These are phyloP conservation scores for Passer domesticus DNA, from an alignment of 2,113 vertebrate species.

Conservation along the genomic window DNA sequence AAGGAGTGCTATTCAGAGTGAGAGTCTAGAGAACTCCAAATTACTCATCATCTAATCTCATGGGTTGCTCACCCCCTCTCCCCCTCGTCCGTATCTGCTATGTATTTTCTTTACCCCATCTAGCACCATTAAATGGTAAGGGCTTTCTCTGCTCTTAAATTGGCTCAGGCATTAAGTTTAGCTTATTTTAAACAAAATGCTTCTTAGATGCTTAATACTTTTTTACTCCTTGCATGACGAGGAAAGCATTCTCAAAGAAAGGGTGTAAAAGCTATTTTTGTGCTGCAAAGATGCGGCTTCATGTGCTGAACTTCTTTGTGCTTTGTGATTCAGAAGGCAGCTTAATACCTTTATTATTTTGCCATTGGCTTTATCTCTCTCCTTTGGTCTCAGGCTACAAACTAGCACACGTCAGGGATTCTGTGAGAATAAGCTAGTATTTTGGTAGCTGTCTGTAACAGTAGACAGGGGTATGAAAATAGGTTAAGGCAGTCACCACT, in stretches of 20 bases:
- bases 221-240: background rate
- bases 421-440: background rate
- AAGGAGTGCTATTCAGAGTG: background rate
- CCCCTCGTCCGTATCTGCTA: fast-evolving
- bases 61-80: background rate
- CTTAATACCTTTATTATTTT: background rate
- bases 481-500: background rate
- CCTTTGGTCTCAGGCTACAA: background rate
- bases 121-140: background rate
- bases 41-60: background rate
- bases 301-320: background rate
- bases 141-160: background rate
- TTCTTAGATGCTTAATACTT: background rate
- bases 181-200: background rate
- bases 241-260: background rate
- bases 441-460: background rate
- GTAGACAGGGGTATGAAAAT: background rate
- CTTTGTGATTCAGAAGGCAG: background rate
- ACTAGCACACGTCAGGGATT: background rate
- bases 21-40: background rate
- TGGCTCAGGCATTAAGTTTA: background rate
- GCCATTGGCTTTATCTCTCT: background rate
- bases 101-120: background rate
- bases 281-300: background rate
- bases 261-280: background rate